These are phyloP conservation scores for Tychaedon coryphoeus DNA, from an alignment of 2,113 vertebrate genomes.

Conservation along the genomic window DNA sequence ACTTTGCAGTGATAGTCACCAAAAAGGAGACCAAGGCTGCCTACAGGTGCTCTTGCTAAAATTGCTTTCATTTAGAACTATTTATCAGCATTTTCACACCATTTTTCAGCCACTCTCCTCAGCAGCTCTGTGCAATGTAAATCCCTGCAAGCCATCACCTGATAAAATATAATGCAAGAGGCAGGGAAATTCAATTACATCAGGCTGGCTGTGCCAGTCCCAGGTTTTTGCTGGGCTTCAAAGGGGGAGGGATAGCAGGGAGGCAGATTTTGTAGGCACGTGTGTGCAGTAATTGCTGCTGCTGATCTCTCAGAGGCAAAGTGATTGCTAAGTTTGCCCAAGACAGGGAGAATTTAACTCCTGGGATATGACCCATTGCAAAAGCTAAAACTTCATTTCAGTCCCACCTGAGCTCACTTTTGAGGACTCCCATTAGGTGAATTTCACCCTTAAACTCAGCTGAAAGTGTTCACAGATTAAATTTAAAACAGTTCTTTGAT, in stretches of 20 bases:
- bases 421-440: background rate
- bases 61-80: constrained; percentile 72
- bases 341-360: background rate
- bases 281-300: background rate
- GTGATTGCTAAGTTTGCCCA: background rate
- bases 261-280: background rate
- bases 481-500: background rate
- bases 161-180: background rate
- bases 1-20: constrained; percentile 5
- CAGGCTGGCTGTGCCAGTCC: background rate
- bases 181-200: constrained; percentile 26
- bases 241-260: background rate
- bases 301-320: background rate
- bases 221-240: background rate
- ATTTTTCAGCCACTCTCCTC: constrained; percentile 36
- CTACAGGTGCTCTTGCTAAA: constrained; percentile 63
- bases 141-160: constrained; percentile 47
- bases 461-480: background rate
- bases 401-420: background rate
- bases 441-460: constrained; percentile 4
- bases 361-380: background rate
- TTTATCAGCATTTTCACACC: constrained; percentile 70
- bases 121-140: constrained; percentile 50
- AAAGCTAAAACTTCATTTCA: background rate
- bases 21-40: constrained; percentile 19